phyloP scores from a whole-genome alignment of 2,888 invertebrate genomes.

The Cylindroiulus punctatus region DNA sequence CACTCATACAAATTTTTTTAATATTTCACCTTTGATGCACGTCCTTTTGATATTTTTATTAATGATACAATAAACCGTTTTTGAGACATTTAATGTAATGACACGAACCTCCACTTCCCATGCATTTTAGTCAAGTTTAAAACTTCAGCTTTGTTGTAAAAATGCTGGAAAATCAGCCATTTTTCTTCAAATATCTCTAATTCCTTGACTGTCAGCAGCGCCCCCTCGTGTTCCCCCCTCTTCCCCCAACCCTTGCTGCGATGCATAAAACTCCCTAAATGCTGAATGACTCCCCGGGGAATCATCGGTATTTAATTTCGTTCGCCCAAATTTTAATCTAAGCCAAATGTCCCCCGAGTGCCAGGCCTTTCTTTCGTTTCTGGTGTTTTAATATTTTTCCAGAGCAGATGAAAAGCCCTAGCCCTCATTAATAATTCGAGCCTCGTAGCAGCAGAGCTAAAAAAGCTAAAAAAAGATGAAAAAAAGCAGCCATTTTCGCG shows the following conservation, averaged over 20 bases:
- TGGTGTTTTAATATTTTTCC: not conserved
- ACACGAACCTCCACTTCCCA: too few species aligned
- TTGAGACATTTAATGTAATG: too few species aligned
- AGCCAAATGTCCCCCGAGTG: not conserved
- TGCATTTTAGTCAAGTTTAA: too few species aligned
- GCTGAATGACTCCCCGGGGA: not conserved
- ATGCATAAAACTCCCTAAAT: not conserved
- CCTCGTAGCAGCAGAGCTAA: not conserved
- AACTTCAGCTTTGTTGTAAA: too few species aligned
- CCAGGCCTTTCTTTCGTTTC: not conserved
- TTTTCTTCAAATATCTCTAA: too few species aligned
- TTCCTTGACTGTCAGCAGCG: not conserved
- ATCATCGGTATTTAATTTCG: not conserved
- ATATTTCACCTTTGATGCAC: too few species aligned
- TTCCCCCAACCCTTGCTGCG: not conserved
- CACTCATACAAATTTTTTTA: too few species aligned
- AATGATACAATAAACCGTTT: too few species aligned
- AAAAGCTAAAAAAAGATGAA: too few species aligned
- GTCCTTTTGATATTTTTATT: too few species aligned
- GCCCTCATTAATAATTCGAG: not conserved
- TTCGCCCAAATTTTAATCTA: slow-evolving; percentile 10
- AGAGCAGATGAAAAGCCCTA: not conserved
- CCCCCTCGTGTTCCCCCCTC: not conserved
- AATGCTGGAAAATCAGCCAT: too few species aligned
- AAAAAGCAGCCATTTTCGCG: not conserved